Evolutionary conservation across 2,797 vertebrate species (phyloP).

Genomic region (Coranthus polyacanthus): DNA sequence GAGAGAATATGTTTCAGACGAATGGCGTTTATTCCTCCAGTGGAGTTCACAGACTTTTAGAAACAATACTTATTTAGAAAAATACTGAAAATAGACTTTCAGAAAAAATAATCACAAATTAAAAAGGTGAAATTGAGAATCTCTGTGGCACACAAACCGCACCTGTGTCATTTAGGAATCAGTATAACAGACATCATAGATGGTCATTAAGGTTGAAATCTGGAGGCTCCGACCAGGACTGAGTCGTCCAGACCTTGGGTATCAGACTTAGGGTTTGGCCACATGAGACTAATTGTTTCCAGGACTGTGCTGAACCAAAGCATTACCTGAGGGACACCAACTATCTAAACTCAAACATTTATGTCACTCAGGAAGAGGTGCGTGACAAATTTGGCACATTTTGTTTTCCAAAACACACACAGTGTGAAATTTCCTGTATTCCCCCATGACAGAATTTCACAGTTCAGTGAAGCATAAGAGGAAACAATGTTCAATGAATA

Average conservation of each 20-base stretch:
- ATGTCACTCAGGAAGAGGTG: slow-evolving; percentile 11
- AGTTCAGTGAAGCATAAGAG: background rate
- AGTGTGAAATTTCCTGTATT: slow-evolving; percentile 31
- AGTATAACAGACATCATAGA: no score
- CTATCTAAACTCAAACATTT: slow-evolving; percentile 40
- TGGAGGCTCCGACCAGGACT: slow-evolving; percentile 19
- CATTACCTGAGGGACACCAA: slow-evolving; percentile 35
- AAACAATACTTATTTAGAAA: no score
- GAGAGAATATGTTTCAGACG: no score
- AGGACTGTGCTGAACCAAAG: slow-evolving; percentile 36
- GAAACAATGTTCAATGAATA: slow-evolving; percentile 17
- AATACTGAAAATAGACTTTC: no score
- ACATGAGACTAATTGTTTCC: slow-evolving; percentile 62
- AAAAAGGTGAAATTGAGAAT: no score
- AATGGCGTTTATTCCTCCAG: no score
- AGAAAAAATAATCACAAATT: slow-evolving; percentile 3
- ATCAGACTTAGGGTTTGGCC: slow-evolving; percentile 41
- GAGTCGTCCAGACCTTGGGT: slow-evolving; percentile 12
- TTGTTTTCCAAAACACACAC: slow-evolving; percentile 50
- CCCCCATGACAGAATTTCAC: slow-evolving; percentile 14
- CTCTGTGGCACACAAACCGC: no score
- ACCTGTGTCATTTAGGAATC: no score
- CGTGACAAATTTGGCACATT: slow-evolving; percentile 32
- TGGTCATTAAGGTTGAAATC: background rate
- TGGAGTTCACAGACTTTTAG: no score